A percentile compares a stretch with the other conserved stretches of the same genome.
Conservation (phyloP, 1,140 invertebrate genomes). For the Lanistes nyassanus region DNA sequence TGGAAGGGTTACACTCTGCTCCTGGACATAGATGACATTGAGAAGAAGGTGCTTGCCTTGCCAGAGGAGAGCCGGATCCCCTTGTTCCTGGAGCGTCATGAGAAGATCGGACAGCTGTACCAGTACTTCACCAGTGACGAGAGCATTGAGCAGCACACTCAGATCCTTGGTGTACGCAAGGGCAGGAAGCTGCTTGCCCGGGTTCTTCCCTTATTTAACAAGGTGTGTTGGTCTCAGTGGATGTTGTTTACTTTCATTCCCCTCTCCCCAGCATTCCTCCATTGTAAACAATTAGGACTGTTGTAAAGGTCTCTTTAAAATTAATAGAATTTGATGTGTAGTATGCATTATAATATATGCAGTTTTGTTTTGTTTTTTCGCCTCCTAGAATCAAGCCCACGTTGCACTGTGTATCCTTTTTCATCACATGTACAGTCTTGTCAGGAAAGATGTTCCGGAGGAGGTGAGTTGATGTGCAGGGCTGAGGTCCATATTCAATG, state of each 20-base stretch:
- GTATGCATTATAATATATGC: background rate
- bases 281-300: too few species aligned
- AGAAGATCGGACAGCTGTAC: constrained; percentile 52
- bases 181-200: constrained; percentile 59
- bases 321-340: background rate
- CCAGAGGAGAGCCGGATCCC: constrained; percentile 58
- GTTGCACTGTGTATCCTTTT: constrained; percentile 39
- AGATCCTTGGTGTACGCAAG: constrained; percentile 58
- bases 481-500: too few species aligned
- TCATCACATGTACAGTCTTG: constrained; percentile 38
- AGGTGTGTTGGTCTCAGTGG: constrained; percentile 26
- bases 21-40: constrained; percentile 64
- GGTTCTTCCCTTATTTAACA: constrained; percentile 51
- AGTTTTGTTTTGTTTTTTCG: background rate
- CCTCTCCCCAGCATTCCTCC: too few species aligned
- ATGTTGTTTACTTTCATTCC: too few species aligned
- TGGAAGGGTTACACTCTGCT: constrained; percentile 60
- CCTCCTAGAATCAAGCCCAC: constrained; percentile 42
- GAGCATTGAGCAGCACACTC: constrained; percentile 54
- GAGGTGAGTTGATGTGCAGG: constrained; percentile 37
- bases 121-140: constrained; percentile 51
- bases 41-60: constrained; percentile 62
- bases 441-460: constrained; percentile 44
- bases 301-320: background rate
- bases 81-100: constrained; percentile 52